Base-by-base conservation (phyloP, 2,113 vertebrate genomes). In the Dolichallabes microphthalmus region DNA sequence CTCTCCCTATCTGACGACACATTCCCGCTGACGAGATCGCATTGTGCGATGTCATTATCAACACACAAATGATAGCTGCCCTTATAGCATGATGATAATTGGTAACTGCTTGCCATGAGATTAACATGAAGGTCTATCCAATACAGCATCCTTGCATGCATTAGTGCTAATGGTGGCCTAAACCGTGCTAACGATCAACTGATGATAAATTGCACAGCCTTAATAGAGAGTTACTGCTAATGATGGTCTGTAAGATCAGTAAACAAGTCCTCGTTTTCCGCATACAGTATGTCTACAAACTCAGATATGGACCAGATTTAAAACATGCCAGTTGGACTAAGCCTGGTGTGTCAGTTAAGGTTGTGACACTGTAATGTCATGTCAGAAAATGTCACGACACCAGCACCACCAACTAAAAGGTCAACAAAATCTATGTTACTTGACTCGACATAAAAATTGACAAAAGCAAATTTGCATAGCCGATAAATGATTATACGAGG, bases 1-100 rank as follows among this genome's bases (percentile, higher is more conserved):
- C 39, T 50, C 22, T 50, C 69, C 25, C 20, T 50, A 20, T 73
- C 19, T 71, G 3, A 50, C 45, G 55, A 79, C 69, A 52, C 25
- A 14, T 82, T 82, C 74, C 45, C 63, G 82, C 57, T 55, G 81
- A 77, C 69, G 76, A 84, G 84, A n/a, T 83, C 39, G 66, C 58
- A 17, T 9, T 73, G n/a, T 68, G 63, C 32, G 10, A n/a, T 71
- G 76, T n/a, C 71, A 85, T 85, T 71, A 80, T 27, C 64, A 71
- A 35, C 68, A 52, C 22, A 57, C 15, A 57, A 55, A 57, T 10
- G 14, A 45, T 50, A 64, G 15, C 45, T 32, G 50, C 80, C 58
- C 32, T 76, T 66, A 57, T 68, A 30, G 52, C 73, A n/a, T 77
- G 80, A 74, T 57, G 30, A n/a, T 68, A 71, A 80, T 85, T 66